Evolutionary conservation across 2,797 vertebrate species (phyloP).

Genomic region (Anniella stebbinsi): DNA sequence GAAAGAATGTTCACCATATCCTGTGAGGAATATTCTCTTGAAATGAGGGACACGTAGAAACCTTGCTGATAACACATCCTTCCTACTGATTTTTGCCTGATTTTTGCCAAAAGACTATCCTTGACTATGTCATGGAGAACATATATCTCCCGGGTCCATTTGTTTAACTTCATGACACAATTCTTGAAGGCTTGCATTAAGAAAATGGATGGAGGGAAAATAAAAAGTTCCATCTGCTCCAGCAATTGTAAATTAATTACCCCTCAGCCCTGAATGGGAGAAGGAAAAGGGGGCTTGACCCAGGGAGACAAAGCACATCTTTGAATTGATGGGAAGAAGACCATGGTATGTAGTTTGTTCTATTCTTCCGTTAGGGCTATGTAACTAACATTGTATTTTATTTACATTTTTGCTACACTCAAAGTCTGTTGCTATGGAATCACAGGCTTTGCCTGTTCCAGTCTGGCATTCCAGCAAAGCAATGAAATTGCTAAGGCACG

Average conservation of each 20-base stretch:
- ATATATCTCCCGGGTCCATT: conserved; percentile 5
- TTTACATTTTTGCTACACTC: background rate
- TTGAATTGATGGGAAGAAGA: background rate
- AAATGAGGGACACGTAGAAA: background rate
- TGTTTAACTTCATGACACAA: conserved; percentile 16
- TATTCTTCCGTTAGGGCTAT: background rate
- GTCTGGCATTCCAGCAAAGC: background rate
- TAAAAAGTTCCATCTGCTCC: background rate
- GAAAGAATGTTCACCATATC: background rate
- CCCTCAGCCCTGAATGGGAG: conserved; percentile 1
- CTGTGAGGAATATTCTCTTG: background rate
- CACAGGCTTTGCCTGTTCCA: background rate
- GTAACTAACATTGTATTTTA: background rate
- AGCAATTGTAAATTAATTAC: conserved; percentile 20
- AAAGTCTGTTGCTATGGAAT: background rate
- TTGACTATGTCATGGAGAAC: background rate
- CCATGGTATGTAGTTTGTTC: background rate
- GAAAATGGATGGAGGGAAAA: conserved; percentile 20
- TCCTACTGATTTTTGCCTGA: background rate
- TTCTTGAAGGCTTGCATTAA: conserved; percentile 36
- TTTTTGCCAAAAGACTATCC: background rate
- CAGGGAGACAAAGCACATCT: background rate
- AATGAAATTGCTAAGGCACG: background rate
- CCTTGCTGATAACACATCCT: background rate
- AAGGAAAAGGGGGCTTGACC: background rate